Evolutionary conservation across 2,113 vertebrate genomes (phyloP), one percentile per base, ranked within the genome.

Genomic region (Labeo catla): DNA sequence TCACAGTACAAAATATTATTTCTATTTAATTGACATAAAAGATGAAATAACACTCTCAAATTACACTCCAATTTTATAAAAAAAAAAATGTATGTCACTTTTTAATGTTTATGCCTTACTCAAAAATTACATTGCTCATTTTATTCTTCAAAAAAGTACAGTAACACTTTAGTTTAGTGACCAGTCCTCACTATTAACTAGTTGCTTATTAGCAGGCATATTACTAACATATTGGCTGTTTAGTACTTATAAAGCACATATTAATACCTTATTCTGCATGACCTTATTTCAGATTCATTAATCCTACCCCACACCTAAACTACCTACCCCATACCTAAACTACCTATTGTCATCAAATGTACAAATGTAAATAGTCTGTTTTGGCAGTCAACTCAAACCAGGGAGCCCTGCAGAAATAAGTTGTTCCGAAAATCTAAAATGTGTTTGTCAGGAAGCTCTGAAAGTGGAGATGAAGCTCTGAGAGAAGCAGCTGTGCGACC

Each of bases 401-500:
- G 16, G 36, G 19, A 39, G 16, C 39, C 36, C 16, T 3, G 45
- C 72, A 74, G 45, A 49, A 49, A 74, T 39, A 49, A 23, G 2
- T 73, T 74, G 19, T 4, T 19, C 54, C 2, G 16, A 59, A 59
- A 59, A 59, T 59, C 57, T 0, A 7, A 59, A n/a, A 59, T n/a
- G 57, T n/a, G 0, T 59, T 50, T 28, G n/a, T 47, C 52, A 54
- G 9, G 82, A 43, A 49, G 76, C 88, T 70, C 68, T 81, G 86
- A 89, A 88, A 28, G 77, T 78, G 34, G 86, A 76, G 43, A 81
- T 65, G 86, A 89, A 88, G 90, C 85, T 87, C 83, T 76, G 59
- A 59, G 63, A 85, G 70, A 45, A 78, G 66, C 39, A 2, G 78
- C 92, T 93, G 86, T 84, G 65, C 91, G 93, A 93, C 61, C 1